A percentile compares a stretch with the other conserved stretches of the same genome.
Evolutionary conservation across 2,113 vertebrate species (phyloP).

Genomic region (Amazona vittata): DNA sequence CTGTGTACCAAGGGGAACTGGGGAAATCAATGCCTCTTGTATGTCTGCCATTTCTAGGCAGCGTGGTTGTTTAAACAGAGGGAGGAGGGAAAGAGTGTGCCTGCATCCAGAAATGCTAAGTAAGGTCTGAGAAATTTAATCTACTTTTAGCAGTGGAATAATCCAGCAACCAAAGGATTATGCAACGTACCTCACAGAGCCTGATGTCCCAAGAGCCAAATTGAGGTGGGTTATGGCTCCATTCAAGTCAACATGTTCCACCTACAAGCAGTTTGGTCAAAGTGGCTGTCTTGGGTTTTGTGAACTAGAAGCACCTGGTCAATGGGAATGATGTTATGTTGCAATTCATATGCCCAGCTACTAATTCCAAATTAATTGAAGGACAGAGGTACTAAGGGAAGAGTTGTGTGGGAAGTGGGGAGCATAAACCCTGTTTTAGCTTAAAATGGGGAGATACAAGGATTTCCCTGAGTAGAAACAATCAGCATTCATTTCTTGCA

Average conservation of each 20-base stretch:
- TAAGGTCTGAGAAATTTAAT: not conserved
- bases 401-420: not conserved
- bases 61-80: not conserved
- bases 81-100: not conserved
- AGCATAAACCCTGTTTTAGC: not conserved
- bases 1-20: not conserved
- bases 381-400: not conserved
- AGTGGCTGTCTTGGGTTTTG: not conserved
- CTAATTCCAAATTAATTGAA: not conserved
- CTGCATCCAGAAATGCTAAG: not conserved
- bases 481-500: not conserved
- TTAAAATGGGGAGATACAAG: not conserved
- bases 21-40: not conserved
- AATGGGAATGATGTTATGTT: not conserved
- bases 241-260: not conserved
- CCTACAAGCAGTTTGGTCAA: not conserved
- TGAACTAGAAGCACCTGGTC: not conserved
- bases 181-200: not conserved
- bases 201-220: not conserved
- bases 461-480: not conserved
- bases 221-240: not conserved
- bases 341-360: not conserved
- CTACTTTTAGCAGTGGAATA: not conserved
- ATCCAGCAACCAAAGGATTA: not conserved
- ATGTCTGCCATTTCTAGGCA: not conserved